phyloP scores from a whole-genome alignment of 2,888 invertebrate genomes.

The Lepidocyrtoides sp. region DNA sequence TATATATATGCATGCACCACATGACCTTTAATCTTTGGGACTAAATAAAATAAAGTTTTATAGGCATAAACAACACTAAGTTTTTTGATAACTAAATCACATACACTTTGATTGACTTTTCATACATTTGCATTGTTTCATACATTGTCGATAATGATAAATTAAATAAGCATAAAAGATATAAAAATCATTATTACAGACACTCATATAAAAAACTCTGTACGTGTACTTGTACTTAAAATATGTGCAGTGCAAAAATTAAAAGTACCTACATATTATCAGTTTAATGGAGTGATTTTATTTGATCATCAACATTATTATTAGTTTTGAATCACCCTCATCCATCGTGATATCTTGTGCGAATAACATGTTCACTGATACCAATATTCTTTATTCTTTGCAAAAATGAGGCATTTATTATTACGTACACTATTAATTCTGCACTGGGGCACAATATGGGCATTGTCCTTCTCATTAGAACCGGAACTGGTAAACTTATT shows the following conservation, averaged over 20 bases:
- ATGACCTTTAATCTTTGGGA: too few relatives aligned
- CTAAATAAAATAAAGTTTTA: too few relatives aligned
- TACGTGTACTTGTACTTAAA: too few relatives aligned
- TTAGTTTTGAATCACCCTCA: slow-evolving; percentile 18
- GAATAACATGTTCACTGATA: not conserved
- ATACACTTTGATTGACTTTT: not conserved
- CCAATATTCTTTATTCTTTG: not conserved
- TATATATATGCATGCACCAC: too few relatives aligned
- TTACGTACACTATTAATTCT: not conserved
- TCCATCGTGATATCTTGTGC: not conserved
- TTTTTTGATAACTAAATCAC: not conserved
- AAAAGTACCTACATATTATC: slow-evolving; percentile 16
- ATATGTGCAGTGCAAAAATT: not conserved
- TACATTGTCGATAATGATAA: not conserved
- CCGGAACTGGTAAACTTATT: not conserved
- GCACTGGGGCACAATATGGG: not conserved
- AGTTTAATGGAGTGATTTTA: slow-evolving; percentile 13
- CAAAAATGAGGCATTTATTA: slow-evolving; percentile 15
- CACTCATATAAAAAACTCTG: too few relatives aligned
- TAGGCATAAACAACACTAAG: too few relatives aligned
- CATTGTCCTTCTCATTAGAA: not conserved
- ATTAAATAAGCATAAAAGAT: not conserved
- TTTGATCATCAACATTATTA: not conserved
- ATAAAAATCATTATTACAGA: too few relatives aligned
- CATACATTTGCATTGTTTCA: slow-evolving; percentile 42